A percentile compares a stretch with the other conserved stretches of the same genome.
These are phyloP conservation scores for Thereva nobilitata DNA, from an alignment of 2,888 invertebrate genomes.

Conservation along the genomic window DNA sequence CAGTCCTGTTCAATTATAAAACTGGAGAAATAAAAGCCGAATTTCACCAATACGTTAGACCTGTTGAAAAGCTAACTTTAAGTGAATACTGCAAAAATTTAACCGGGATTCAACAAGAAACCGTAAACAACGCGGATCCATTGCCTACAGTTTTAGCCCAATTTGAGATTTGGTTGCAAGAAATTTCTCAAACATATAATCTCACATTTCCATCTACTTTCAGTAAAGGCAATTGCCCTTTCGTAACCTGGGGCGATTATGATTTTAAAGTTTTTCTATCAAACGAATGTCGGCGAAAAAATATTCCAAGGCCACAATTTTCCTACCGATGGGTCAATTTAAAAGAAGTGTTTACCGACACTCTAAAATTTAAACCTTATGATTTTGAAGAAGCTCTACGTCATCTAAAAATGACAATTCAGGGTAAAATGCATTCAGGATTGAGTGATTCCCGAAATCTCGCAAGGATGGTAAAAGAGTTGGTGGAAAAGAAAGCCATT, in stretches of 20 bases:
- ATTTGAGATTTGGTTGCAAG: neutral
- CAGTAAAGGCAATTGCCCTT: neutral
- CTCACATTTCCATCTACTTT: neutral
- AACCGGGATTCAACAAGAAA: neutral
- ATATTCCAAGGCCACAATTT: neutral
- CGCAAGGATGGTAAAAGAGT: neutral
- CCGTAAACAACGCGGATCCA: neutral
- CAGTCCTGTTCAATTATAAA: neutral
- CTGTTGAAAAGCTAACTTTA: neutral
- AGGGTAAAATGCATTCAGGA: neutral
- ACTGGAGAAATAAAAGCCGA: neutral
- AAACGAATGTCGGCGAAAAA: neutral
- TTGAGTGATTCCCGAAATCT: neutral
- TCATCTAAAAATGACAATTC: neutral
- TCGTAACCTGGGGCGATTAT: constrained; percentile 4
- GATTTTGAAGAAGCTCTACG: neutral
- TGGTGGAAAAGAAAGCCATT: neutral
- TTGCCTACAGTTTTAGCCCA: neutral
- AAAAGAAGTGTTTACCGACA: neutral
- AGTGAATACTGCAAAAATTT: neutral
- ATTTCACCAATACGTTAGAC: neutral
- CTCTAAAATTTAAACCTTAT: neutral
- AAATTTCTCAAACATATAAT: neutral
- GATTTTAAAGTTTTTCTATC: neutral
- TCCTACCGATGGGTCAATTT: constrained; percentile 1